Base-by-base conservation (phyloP, 2,888 invertebrate species). In the Deroplatys truncata region DNA sequence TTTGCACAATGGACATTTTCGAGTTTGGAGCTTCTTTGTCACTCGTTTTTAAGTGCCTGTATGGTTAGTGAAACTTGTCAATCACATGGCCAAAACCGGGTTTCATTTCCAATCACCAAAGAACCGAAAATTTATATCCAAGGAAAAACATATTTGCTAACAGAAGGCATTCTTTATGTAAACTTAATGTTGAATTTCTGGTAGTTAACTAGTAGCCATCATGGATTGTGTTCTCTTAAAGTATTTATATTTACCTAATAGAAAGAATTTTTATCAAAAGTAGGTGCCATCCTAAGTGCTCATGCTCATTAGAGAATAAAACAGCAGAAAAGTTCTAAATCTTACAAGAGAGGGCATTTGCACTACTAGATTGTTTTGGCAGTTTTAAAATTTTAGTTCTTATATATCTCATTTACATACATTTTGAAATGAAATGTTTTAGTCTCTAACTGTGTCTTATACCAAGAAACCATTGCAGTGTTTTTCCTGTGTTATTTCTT, bases 401-500 rank as follows among this genome's bases (percentile, higher is more conserved):
- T 72, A 72, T 72, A 72, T 72, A 72, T 72, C 56, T 72, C 56
- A 72, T 72, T 72, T 72, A 72, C 56, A 72, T 72, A 72, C 16
- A 72, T 72, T 72, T 72, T 72, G 56, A 72, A 72, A 25, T 72
- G 56, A 72, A 72, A 20, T 72, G 56, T 72, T 72, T 72, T 72
- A 72, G 56, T 72, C 56, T 72, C 56, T 72, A 20, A 84, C 84
- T 84, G 29, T 84, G 31, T 84, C 31, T 28, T 84, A 84, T 84
- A 31, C 31, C 31, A 31, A 84, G 84, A 31, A 84, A 31, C 84
- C 84, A 82, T n/a, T 87, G n/a, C 87, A 87, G 82, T 87, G 82
- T 93, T 94, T 92, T 92, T 92, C 92, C 92, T 91, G 89, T 89
- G 90, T 89, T 85, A 90, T 88, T 89, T 86, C 88, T 90, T 86